Evolutionary conservation across 2,888 invertebrate species (phyloP).

Genomic region (Biston betularia): DNA sequence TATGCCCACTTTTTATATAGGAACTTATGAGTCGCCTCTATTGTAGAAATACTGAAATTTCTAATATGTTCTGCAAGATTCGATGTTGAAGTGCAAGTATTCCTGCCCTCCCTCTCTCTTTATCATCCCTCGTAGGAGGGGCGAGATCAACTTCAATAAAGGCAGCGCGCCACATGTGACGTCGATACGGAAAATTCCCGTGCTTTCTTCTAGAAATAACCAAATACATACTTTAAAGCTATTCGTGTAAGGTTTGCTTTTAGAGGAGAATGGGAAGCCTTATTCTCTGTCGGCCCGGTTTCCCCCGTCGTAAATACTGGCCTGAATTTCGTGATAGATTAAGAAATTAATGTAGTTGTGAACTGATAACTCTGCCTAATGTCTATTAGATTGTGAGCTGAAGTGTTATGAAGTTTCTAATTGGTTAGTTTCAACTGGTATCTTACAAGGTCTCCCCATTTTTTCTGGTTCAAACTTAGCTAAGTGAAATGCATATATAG

Average conservation of each 20-base stretch:
- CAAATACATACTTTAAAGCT: constrained; percentile 40
- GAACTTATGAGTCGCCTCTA: not conserved
- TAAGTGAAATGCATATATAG: too few species aligned
- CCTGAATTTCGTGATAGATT: constrained; percentile 71
- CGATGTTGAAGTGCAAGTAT: constrained; percentile 70
- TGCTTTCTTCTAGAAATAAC: constrained; percentile 39
- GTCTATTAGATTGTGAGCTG: too few species aligned
- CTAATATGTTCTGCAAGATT: constrained; percentile 1
- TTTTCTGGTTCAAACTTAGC: too few species aligned
- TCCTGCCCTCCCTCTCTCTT: constrained; percentile 34
- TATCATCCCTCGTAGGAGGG: constrained; percentile 66
- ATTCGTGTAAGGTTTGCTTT: constrained; percentile 51
- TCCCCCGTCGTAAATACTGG: constrained; percentile 80
- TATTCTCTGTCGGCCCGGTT: constrained; percentile 72
- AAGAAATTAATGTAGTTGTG: constrained; percentile 38
- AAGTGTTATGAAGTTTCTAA: too few species aligned
- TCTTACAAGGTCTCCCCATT: too few species aligned
- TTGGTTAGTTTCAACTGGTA: too few species aligned
- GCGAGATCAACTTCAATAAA: constrained; percentile 77
- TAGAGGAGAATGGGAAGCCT: constrained; percentile 53
- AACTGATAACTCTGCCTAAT: not conserved
- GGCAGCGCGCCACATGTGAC: constrained; percentile 81
- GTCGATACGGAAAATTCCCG: constrained; percentile 76
- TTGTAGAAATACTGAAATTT: not conserved
- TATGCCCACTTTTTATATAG: too few species aligned